Base-by-base conservation (phyloP, 1,140 invertebrate species). In the Brachionus paranguensis region DNA sequence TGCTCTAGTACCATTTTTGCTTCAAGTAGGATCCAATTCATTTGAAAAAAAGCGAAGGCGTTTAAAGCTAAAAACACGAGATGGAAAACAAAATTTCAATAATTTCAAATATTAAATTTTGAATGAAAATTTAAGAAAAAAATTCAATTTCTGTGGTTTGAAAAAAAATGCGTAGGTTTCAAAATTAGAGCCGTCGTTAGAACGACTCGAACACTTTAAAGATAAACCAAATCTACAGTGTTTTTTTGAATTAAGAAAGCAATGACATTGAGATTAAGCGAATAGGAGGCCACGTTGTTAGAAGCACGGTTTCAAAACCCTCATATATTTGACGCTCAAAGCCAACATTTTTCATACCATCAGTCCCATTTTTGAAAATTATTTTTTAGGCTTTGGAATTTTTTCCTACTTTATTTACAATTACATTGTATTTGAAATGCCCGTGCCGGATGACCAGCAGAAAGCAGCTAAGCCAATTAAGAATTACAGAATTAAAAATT, bases 401-500 rank as follows among this genome's bases (percentile, higher is more conserved):
- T 68, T 68, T 68, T 68, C 27, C 65, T 29, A 24, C 27, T 33
- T 68, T 68, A 68, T 68, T 68, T 68, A 68, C 65, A 68, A 68
- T 68, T 68, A 68, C 27, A 68, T 68, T 68, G 65, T 68, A 68
- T 68, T n/a, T 60, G 53, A 60, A 60, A 60, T 60, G 53, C 53
- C 53, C n/a, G 53, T 60, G 53, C 53, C 53, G 2, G 53, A 60
- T 60, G 53, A 60, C 53, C 53, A 60, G 8, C 12, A 43, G n/a
- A 43, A 17, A 45, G 10, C 33, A 72, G 17, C 68, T 17, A 72
- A 68, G n/a, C 33, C 12, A 68, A 14, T 4, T n/a, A 79, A 79
- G 20, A 81, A 64, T 47, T 64, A 81, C 33, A 27, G 78, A 41
- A 27, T 81, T n/a, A 81, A 43, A 81, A 81, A 81, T 24, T 64